Evolutionary conservation across 1,140 invertebrate species (phyloP), one percentile per base, ranked within the genome.

Genomic region (Diorhabda carinulata): DNA sequence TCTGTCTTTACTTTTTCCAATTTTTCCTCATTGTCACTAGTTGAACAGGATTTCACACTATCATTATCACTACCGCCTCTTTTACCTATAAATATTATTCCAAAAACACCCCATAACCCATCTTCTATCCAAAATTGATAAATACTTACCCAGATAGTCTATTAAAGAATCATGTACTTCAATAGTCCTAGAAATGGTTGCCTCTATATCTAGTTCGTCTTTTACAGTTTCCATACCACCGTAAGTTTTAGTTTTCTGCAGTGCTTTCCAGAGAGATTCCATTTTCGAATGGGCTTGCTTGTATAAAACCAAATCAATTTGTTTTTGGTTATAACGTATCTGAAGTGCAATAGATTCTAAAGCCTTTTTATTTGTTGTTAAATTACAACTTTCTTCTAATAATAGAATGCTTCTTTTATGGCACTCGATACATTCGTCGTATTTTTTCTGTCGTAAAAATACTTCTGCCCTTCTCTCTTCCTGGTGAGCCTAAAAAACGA

Each of bases 91-190:
- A 52, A 52, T 52, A 60, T 60, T 59, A 59, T 59, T 40, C 5
- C 5, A 59, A 40, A 40, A 8, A 5, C 5, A 3, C 5, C 4
- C 57, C 57, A 10, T 4, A 59, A 59, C 4, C 45, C 45, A 52
- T 6, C 5, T 52, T 9, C 8, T 6, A 52, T 9, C 45, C 8
- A 52, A 52, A 5, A 52, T 9, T 52, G 45, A 9, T 52, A 2
- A 52, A 52, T 10, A 68, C 59, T 68, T 64, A 65, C 58, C 71
- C 52, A 74, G 58, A 66, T 74, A 74, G 40, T 70, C 72, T 47
- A 77, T 74, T 3, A 77, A 60, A 25, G 76, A 77, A 68, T 77
- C 76, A 57, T 77, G 74, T 7, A 70, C 67, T 57, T 76, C 73
- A 45, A 77, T 73, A 57, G 72, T 76, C 41, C 67, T 66, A 63